Base-by-base conservation (phyloP, 2,888 invertebrate genomes). In the Tenthredo mesomela region DNA sequence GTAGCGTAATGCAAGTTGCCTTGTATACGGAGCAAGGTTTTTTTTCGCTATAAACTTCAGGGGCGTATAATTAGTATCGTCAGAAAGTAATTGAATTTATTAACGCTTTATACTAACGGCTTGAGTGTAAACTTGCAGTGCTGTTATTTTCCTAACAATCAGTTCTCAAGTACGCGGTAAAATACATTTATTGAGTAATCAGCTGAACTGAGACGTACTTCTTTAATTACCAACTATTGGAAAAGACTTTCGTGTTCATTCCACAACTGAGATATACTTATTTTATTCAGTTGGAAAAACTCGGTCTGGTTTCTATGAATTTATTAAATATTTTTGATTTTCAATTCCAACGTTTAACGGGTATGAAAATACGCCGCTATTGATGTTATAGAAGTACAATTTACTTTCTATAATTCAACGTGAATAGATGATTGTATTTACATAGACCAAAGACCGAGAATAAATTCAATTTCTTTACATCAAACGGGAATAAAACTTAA, bases 1-100 rank as follows among this genome's bases (percentile, higher is more conserved):
- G 37, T 50, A 47, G 50, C 29, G 29, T 71, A 71, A 33, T 21
- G 71, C 71, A 37, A 71, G 33, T 70, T 33, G 70, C 37, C 70
- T 70, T 29, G 15, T 50, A 50, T 5, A 25, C 18, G 29, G 33
- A 9, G 54, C 10, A 21, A 29, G n/a, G 29, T 7, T 77, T 50
- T 29, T 50, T 50, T 0, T 54, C 77, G 18, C 10, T 25, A 25
- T 25, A 25, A 77, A 77, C 77, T 77, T 77, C 50, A 33, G n/a
- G 18, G 29, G 21, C 7, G 54, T 33, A 25, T 47, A 77, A 54
- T 77, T 77, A 50, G 54, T 18, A n/a, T n/a, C 6, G 50, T 7
- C 18, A 25, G 33, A 54, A 54, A 33, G 18, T 47, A 21, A 50
- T 77, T 54, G 33, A 54, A 50, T 25, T 25, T n/a, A 75, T 21